Evolutionary conservation across 2,113 vertebrate genomes (phyloP).

Genomic region (Oxygymnocypris stewartii): DNA sequence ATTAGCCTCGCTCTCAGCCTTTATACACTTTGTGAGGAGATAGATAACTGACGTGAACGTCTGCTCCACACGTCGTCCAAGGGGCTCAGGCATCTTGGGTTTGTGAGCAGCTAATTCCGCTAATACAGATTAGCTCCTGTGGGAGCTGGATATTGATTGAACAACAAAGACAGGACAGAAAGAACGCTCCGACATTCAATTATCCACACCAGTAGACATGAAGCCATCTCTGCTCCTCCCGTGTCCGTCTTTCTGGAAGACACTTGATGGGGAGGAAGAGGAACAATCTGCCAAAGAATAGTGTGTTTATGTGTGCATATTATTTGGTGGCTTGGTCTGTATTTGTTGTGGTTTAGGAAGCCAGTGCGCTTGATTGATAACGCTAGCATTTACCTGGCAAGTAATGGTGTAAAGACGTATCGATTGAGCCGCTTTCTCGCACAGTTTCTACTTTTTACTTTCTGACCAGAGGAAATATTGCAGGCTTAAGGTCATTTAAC

Average conservation of each 20-base stretch:
- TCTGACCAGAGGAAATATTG: not conserved
- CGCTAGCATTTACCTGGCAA: conserved; percentile 2
- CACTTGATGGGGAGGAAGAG: conserved; percentile 54
- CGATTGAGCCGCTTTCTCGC: not conserved
- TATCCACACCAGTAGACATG: conserved; percentile 78
- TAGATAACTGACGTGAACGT: conserved; percentile 19
- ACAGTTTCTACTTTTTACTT: not conserved
- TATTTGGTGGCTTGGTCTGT: conserved; percentile 3
- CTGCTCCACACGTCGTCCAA: conserved; percentile 26
- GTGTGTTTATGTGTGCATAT: conserved; percentile 45
- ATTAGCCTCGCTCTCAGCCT: conserved; percentile 36
- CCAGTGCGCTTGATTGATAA: conserved; percentile 2
- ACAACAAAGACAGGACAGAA: conserved; percentile 76
- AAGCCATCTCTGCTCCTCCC: conserved; percentile 67
- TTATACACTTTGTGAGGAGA: conserved; percentile 41
- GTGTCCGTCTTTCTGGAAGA: conserved; percentile 59
- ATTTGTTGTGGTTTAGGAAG: not conserved
- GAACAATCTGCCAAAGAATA: conserved; percentile 40
- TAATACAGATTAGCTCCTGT: conserved; percentile 80
- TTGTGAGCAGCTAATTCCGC: conserved; percentile 77
- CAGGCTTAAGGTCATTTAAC: conserved; percentile 8
- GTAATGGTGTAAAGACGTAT: not conserved
- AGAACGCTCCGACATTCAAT: conserved; percentile 79
- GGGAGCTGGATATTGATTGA: conserved; percentile 77
- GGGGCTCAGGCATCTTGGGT: conserved; percentile 71